Evolutionary conservation across 2,797 vertebrate species (phyloP).

Genomic region (Sebastes steindachneri): DNA sequence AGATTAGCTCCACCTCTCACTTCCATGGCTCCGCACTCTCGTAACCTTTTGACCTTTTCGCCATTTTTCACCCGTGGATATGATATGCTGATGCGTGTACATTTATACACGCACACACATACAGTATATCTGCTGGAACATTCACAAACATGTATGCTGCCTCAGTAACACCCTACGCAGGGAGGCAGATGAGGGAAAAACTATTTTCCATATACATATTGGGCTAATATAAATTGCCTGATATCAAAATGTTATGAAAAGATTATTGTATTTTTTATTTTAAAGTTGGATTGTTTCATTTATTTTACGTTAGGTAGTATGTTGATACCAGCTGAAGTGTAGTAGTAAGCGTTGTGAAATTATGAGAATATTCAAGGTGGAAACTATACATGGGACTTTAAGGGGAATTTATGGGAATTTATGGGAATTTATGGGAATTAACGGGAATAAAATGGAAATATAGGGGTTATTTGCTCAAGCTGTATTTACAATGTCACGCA

Average conservation of each 20-base stretch:
- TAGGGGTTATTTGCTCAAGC: too few relatives aligned
- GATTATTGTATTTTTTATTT: neutral
- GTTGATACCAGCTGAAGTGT: neutral
- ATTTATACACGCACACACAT: neutral
- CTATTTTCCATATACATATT: neutral
- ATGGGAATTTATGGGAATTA: neutral
- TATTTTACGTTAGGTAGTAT: neutral
- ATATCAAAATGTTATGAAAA: neutral
- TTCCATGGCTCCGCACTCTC: neutral
- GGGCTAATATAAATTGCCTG: neutral
- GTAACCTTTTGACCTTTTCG: constrained; percentile 41
- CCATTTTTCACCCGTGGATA: neutral
- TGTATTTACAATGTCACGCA: neutral
- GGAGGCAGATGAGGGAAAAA: neutral
- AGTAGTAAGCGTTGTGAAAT: neutral
- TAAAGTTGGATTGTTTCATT: neutral
- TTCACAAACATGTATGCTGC: neutral
- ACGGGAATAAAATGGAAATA: neutral
- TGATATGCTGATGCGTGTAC: neutral
- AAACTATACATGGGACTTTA: neutral
- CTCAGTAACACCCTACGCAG: neutral
- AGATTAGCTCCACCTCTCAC: constrained; percentile 35
- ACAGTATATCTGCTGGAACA: neutral
- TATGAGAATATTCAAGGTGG: neutral
- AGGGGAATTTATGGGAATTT: too few relatives aligned